Conservation (phyloP, 2,797 vertebrate species). For the Acipenser oxyrinchus region DNA sequence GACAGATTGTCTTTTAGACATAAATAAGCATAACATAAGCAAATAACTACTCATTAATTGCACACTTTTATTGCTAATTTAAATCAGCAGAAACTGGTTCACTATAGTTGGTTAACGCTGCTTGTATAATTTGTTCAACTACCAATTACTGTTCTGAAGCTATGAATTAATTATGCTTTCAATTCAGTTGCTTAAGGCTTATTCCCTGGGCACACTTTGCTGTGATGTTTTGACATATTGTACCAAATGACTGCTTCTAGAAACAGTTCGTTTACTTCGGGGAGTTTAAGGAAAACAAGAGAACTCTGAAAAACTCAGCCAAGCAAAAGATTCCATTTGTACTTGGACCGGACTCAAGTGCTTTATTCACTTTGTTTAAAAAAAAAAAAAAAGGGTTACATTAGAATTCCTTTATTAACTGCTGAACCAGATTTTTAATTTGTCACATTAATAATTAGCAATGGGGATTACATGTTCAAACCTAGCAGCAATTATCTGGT, state of each 20-base stretch:
- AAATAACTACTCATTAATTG: no score
- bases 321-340: neutral
- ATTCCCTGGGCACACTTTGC: neutral
- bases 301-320: neutral
- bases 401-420: no score
- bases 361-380: neutral
- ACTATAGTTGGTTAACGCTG: neutral
- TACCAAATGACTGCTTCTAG: conserved; percentile 3
- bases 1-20: neutral
- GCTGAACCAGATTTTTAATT: no score
- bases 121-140: conserved; percentile 10
- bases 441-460: no score
- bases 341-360: no score
- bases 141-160: conserved; percentile 5
- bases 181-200: conserved; percentile 4
- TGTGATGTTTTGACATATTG: conserved; percentile 7
- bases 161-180: conserved; percentile 12
- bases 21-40: neutral
- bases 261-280: neutral
- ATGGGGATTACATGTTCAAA: no score
- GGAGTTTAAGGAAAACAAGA: neutral
- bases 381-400: neutral
- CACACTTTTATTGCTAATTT: neutral
- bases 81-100: neutral
- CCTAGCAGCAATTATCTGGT: no score